Evolutionary conservation across 2,888 invertebrate species (phyloP), one percentile per base, ranked within the genome.

Genomic region (Epirrita christyi): DNA sequence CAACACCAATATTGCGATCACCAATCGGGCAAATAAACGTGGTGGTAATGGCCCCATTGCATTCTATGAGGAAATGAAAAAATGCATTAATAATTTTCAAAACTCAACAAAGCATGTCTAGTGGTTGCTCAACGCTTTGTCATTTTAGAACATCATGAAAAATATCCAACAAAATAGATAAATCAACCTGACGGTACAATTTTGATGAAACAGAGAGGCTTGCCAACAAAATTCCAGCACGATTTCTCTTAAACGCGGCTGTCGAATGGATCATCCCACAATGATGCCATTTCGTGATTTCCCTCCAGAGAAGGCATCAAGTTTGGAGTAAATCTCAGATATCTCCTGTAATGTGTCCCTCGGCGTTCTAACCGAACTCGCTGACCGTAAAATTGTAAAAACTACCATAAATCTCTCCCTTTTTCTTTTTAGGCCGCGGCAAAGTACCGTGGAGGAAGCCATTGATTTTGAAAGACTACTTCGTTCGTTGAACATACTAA

Each of bases 301-400:
- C 86, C 87, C 89, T 84, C 83, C 55, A 83, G 89, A 86, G 86
- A 75, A 83, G 77, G 78, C 83, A 84, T 88, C 85, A 85, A 87
- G 83, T 85, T 87, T 84, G 83, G 86, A 89, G 88, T 88, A 87
- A 89, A 87, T 88, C 88, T 86, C 83, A 76, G 86, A 87, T 86
- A 88, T 86, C 85, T 83, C 77, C 76, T 70, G 80, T 87, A 88
- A 89, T 86, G 88, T 83, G 81, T 89, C 88, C 89, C 88, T 67
- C 71, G 86, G 80, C 80, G 74, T 80, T 73, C 76, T 77, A 77
- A 76, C 81, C 81, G 82, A 85, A 85, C 84, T 79, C 88, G 80
- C 83, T 86, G 86, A 88, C 88, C 90, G 88, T 88, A 89, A 90
- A 89, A 90, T 90, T 89, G 88, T 88, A 88, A 90, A 88, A 89